Evolutionary conservation across 2,888 invertebrate species (phyloP).

Genomic region (Brachyptera putata): DNA sequence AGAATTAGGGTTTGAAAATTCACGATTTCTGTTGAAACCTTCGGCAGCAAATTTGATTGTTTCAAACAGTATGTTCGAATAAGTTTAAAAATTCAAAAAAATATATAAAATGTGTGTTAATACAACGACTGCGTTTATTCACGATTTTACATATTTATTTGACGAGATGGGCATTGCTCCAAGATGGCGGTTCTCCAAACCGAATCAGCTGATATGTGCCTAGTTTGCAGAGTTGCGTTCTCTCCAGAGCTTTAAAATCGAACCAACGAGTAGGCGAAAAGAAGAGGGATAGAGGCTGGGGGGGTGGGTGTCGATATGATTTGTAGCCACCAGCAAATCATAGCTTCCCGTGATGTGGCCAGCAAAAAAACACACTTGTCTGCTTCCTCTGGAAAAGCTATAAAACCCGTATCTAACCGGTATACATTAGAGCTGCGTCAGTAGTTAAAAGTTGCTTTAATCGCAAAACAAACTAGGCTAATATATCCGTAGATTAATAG

Average conservation of each 20-base stretch:
- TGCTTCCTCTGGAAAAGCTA: constrained; percentile 11
- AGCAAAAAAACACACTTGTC: not conserved
- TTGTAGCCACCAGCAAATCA: constrained; percentile 15
- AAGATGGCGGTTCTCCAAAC: constrained; percentile 7
- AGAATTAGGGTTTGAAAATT: too few species aligned
- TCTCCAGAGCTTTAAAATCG: not conserved
- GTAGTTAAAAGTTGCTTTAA: constrained; percentile 3
- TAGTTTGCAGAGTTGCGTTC: not conserved
- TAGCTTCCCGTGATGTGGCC: not conserved
- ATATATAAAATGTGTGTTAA: too few species aligned
- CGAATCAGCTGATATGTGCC: constrained; percentile 12
- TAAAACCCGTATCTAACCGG: constrained; percentile 2
- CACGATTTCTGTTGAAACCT: too few species aligned
- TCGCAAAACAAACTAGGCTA: constrained; percentile 2
- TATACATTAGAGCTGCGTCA: constrained; percentile 4
- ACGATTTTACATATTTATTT: too few species aligned
- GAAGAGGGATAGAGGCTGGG: not conserved
- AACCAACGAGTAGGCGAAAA: not conserved
- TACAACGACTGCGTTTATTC: too few species aligned
- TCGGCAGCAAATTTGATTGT: too few species aligned
- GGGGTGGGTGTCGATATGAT: constrained; percentile 17
- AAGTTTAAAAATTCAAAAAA: too few species aligned
- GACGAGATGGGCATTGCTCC: constrained; percentile 13
- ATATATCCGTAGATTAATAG: constrained; percentile 9
- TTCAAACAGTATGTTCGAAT: too few species aligned